Conservation (phyloP, 2,113 vertebrate species). For the Platichthys flesus region DNA sequence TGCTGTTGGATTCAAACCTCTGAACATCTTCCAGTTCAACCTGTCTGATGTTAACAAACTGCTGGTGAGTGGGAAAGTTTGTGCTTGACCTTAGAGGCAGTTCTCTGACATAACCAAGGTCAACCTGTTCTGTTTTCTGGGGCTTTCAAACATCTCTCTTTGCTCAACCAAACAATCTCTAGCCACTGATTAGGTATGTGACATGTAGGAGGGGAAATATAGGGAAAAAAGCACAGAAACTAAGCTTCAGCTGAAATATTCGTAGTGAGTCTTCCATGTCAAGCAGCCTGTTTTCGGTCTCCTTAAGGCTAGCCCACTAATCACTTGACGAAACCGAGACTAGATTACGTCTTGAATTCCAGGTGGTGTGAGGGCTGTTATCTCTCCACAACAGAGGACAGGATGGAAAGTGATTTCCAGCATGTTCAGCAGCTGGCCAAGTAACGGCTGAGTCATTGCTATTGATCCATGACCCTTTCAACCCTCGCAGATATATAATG, state of each 20-base stretch:
- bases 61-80: background rate
- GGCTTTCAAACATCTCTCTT: background rate
- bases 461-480: conserved; percentile 43
- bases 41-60: background rate
- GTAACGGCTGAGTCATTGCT: conserved; percentile 47
- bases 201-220: too few species aligned
- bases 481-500: conserved; percentile 23
- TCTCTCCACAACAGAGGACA: conserved; percentile 10
- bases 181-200: too few species aligned
- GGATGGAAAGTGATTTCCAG: conserved; percentile 25
- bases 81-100: too few species aligned
- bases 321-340: conserved; percentile 6
- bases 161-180: too few species aligned
- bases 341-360: background rate
- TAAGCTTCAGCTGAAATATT: background rate
- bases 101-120: background rate
- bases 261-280: background rate
- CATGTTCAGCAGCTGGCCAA: conserved; percentile 31
- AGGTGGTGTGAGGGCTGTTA: conserved; percentile 10
- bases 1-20: too few species aligned
- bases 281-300: too few species aligned
- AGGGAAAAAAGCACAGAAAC: background rate
- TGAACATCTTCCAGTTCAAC: too few species aligned
- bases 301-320: background rate
- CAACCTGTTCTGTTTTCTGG: background rate